These are phyloP conservation scores for Bellardia pandia DNA, from an alignment of 2,888 invertebrate genomes.

Conservation along the genomic window DNA sequence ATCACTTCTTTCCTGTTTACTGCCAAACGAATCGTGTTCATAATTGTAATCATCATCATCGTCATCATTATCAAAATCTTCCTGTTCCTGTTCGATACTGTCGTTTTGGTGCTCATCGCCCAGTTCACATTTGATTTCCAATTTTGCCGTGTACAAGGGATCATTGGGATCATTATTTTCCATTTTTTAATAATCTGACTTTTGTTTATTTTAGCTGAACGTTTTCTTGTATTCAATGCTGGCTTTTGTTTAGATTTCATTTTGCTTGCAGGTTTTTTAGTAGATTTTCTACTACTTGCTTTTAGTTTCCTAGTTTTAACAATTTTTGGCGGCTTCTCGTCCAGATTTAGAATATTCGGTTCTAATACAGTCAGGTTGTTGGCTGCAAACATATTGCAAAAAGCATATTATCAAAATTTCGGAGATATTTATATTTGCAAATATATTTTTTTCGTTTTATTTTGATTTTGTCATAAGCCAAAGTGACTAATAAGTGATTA, in stretches of 20 bases:
- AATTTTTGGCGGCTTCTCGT: slow-evolving; percentile 67
- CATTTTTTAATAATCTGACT: slow-evolving; percentile 29
- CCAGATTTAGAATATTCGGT: slow-evolving; percentile 65
- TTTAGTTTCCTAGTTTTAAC: slow-evolving; percentile 35
- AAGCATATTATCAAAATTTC: slow-evolving; percentile 71
- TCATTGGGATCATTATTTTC: slow-evolving; percentile 46
- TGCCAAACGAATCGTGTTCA: slow-evolving; percentile 20
- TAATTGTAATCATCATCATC: slow-evolving; percentile 14
- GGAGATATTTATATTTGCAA: slow-evolving; percentile 58
- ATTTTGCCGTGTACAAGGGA: slow-evolving; percentile 52
- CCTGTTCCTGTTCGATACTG: slow-evolving; percentile 7
- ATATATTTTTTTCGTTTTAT: slow-evolving; percentile 9
- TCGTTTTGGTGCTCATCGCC: slow-evolving; percentile 30
- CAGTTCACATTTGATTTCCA: slow-evolving; percentile 57
- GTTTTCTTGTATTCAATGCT: slow-evolving; percentile 1
- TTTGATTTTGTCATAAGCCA: background rate
- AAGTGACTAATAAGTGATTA: background rate
- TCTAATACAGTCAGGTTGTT: slow-evolving; percentile 60
- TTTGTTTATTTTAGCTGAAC: slow-evolving; percentile 35
- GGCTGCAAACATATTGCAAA: slow-evolving; percentile 70
- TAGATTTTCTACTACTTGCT: slow-evolving; percentile 36
- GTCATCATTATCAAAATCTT: slow-evolving; percentile 46
- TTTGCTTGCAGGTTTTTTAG: slow-evolving; percentile 48
- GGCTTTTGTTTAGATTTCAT: slow-evolving; percentile 21
- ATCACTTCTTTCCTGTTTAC: slow-evolving; percentile 34